These are phyloP conservation scores for Cyphomyrus plagiostoma DNA, from an alignment of 2,113 vertebrate species.

Conservation along the genomic window DNA sequence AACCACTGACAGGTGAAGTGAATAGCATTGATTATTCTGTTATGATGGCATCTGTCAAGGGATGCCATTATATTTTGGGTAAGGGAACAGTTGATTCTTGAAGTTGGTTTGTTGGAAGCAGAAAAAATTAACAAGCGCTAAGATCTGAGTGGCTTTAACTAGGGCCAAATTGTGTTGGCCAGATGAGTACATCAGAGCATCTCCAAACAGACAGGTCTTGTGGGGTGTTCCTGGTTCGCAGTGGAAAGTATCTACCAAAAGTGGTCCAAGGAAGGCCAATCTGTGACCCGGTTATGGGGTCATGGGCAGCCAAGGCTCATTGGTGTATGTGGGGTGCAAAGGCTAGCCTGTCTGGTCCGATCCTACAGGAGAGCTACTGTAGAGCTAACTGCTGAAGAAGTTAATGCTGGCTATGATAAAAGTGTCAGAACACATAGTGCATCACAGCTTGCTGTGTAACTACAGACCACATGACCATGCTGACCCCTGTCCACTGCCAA, in stretches of 20 bases:
- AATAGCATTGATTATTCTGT: not conserved
- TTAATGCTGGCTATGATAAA: no score
- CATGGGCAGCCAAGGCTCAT: not conserved
- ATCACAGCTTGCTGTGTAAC: not conserved
- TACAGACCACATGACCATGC: not conserved
- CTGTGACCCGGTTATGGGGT: not conserved
- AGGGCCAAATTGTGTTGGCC: not conserved
- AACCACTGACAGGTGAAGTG: not conserved
- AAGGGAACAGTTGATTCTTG: not conserved
- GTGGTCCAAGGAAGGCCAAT: not conserved
- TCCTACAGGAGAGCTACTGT: not conserved
- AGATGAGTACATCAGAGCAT: not conserved
- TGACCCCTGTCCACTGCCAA: not conserved
- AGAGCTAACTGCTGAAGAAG: no score
- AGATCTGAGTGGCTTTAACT: no score
- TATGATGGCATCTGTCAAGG: not conserved
- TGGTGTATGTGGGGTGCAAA: not conserved
- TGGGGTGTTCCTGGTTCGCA: not conserved
- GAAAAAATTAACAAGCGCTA: not conserved
- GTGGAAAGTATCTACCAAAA: not conserved
- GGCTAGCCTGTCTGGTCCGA: not conserved
- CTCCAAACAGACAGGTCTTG: not conserved
- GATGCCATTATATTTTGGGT: not conserved
- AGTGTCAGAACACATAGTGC: not conserved
- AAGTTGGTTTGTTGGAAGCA: not conserved